Evolutionary conservation across 2,797 vertebrate genomes (phyloP).

Genomic region (Pangasius mekongensis): DNA sequence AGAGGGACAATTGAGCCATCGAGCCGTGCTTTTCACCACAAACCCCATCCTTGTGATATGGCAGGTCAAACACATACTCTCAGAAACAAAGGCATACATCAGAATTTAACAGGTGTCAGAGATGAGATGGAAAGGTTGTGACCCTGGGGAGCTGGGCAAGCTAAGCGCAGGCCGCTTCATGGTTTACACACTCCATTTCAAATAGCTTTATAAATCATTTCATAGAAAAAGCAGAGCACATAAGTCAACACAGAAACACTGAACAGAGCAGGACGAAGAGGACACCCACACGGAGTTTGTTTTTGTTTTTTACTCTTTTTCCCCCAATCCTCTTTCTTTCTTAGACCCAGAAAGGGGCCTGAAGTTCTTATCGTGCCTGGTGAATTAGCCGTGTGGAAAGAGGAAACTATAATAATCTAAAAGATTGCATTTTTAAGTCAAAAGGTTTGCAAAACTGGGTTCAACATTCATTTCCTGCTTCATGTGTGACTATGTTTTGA

Average conservation of each 20-base stretch:
- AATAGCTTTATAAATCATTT: constrained; percentile 59
- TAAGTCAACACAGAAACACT: constrained; percentile 21
- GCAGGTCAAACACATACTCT: constrained; percentile 24
- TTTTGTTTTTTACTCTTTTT: background rate
- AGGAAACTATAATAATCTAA: constrained; percentile 35
- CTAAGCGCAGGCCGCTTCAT: background rate
- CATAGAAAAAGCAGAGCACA: constrained; percentile 15
- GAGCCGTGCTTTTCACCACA: background rate
- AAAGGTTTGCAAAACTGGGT: background rate
- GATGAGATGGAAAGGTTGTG: constrained; percentile 37
- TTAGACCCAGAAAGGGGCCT: constrained; percentile 18
- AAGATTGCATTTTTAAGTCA: background rate
- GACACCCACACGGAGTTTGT: background rate
- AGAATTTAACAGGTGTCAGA: constrained; percentile 51
- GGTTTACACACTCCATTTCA: constrained; percentile 35
- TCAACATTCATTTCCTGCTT: background rate
- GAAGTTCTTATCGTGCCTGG: constrained; percentile 10
- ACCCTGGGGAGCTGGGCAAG: constrained; percentile 27
- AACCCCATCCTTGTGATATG: constrained; percentile 8
- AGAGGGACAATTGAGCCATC: background rate
- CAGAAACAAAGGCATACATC: constrained; percentile 47
- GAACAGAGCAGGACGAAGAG: background rate
- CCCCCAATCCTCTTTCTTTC: background rate
- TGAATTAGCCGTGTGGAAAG: constrained; percentile 10
- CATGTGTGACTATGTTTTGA: background rate